phyloP scores from a whole-genome alignment of 2,113 vertebrate species.

The Mastomys coucha region DNA sequence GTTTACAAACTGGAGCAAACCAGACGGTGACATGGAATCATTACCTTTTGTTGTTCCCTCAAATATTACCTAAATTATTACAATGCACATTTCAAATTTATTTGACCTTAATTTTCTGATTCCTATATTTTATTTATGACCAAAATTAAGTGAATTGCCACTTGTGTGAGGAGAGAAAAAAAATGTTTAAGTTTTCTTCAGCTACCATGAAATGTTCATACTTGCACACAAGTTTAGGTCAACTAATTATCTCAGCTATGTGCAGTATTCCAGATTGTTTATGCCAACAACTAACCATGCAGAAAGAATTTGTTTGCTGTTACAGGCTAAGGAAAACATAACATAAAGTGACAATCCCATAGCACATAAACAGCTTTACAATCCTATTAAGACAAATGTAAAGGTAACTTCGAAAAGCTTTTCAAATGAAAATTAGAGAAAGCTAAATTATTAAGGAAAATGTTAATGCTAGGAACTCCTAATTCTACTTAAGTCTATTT shows the following conservation, averaged over 20 bases:
- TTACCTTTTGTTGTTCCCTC: not conserved
- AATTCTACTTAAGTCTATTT: not conserved
- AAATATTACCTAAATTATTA: not conserved
- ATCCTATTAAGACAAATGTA: not conserved
- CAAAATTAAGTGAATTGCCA: conserved; percentile 2
- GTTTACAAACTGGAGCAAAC: not conserved
- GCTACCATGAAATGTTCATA: not conserved
- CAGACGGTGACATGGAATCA: not conserved
- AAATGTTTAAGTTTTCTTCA: not conserved
- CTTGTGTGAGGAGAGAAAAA: not conserved
- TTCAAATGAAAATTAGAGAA: conserved; percentile 22
- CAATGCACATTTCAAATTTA: not conserved
- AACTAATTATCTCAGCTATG: not conserved
- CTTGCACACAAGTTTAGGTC: not conserved
- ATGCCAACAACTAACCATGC: not conserved
- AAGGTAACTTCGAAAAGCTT: not conserved
- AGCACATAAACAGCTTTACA: conserved; percentile 22
- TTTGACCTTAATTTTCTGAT: conserved; percentile 1
- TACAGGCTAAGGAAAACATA: not conserved
- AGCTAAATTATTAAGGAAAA: conserved; percentile 4
- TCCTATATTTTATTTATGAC: conserved; percentile 24
- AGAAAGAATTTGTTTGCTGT: not conserved
- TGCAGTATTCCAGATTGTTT: not conserved
- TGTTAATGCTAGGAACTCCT: not conserved
- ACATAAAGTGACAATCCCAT: not conserved